Evolutionary conservation across 2,888 invertebrate species (phyloP).

Genomic region (Silvanus unidentatus): DNA sequence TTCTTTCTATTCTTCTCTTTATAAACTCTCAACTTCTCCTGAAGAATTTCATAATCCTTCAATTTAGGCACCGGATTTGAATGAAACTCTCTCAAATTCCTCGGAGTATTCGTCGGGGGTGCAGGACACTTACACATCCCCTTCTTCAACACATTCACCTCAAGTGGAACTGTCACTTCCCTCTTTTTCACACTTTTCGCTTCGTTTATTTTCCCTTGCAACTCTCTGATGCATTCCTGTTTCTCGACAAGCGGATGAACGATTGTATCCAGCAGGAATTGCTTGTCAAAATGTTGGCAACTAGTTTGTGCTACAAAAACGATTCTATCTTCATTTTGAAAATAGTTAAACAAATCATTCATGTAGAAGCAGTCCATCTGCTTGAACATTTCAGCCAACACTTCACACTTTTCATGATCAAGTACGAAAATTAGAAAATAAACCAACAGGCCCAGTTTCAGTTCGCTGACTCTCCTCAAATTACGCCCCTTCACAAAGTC

Average conservation of each 20-base stretch:
- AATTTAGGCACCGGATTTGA: too few species aligned
- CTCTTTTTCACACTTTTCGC: constrained; percentile 7
- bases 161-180: constrained; percentile 25
- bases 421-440: constrained; percentile 35
- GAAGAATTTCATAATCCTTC: too few species aligned
- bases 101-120: too few species aligned
- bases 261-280: constrained; percentile 50
- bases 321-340: constrained; percentile 48
- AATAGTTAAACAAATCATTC: constrained; percentile 42
- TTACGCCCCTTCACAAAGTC: constrained; percentile 21
- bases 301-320: constrained; percentile 48
- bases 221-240: constrained; percentile 20
- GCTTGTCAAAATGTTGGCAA: constrained; percentile 48
- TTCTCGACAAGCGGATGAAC: constrained; percentile 47
- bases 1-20: not conserved
- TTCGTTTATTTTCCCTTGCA: constrained; percentile 17
- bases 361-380: constrained; percentile 21
- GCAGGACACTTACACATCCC: too few species aligned
- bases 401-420: constrained; percentile 24
- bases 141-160: constrained; percentile 20
- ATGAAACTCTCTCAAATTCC: too few species aligned
- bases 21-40: too few species aligned
- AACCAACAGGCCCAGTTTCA: constrained; percentile 21
- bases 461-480: constrained; percentile 21
- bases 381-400: constrained; percentile 23